These are phyloP conservation scores for Aporophyla nigra DNA, from an alignment of 2,888 invertebrate genomes.

Conservation along the genomic window DNA sequence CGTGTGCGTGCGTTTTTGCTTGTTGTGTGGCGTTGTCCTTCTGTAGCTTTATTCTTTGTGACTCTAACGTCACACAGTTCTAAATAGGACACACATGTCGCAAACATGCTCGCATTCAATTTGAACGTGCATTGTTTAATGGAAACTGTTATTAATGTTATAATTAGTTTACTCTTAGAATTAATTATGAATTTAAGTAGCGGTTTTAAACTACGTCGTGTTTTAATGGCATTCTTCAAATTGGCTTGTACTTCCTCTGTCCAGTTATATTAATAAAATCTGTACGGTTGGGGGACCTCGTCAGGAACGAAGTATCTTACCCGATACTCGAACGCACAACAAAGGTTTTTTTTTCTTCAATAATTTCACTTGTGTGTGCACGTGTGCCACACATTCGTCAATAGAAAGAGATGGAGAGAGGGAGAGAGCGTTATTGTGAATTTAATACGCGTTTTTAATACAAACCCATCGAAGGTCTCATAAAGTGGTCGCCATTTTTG, in stretches of 20 bases:
- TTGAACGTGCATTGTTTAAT: conserved; percentile 54
- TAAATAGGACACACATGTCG: conserved; percentile 60
- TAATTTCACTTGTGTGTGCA: no score
- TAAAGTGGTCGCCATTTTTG: no score
- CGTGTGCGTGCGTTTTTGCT: not conserved
- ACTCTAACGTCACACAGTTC: conserved; percentile 32
- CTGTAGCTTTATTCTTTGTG: not conserved
- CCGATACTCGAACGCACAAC: no score
- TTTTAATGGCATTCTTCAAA: not conserved
- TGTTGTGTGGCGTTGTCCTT: not conserved
- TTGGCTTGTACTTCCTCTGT: not conserved
- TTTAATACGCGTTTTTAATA: no score
- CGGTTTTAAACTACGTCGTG: not conserved
- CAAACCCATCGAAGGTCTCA: no score
- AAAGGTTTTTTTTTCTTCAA: no score
- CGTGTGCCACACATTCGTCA: no score
- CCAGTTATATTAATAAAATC: not conserved
- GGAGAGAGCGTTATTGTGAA: no score
- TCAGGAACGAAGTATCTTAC: no score
- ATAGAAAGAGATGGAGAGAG: no score
- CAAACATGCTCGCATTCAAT: conserved; percentile 57
- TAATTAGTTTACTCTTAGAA: conserved; percentile 58
- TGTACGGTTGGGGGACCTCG: no score
- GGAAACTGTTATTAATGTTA: conserved; percentile 58
- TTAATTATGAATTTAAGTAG: conserved; percentile 33